These are phyloP conservation scores for Nyctalus aviator DNA, from an alignment of 2,797 vertebrate genomes.

Conservation along the genomic window DNA sequence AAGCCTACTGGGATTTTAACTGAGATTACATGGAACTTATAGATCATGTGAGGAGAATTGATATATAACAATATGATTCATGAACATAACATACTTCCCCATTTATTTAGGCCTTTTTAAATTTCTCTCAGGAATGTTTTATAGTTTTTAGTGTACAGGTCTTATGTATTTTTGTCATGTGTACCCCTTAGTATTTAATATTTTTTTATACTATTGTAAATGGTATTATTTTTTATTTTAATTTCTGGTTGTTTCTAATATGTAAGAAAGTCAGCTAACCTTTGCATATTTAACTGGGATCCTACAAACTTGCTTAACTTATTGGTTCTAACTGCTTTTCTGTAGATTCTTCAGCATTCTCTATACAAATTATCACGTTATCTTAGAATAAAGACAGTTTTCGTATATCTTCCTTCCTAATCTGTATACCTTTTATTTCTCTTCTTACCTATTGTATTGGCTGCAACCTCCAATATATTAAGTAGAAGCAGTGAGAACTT, in stretches of 20 bases:
- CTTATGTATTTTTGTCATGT: background rate
- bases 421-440: background rate
- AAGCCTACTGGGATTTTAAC: background rate
- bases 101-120: background rate
- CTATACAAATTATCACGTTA: background rate
- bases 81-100: background rate
- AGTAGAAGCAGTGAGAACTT: background rate
- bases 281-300: background rate
- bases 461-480: background rate
- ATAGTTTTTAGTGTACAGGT: background rate
- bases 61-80: background rate
- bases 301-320: background rate
- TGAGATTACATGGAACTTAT: background rate
- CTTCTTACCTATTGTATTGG: background rate
- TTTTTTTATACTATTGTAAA: background rate
- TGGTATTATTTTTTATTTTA: background rate
- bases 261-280: background rate
- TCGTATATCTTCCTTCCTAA: background rate
- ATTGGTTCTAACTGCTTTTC: background rate
- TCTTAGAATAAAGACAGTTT: background rate
- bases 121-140: background rate
- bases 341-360: background rate
- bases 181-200: background rate
- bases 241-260: background rate
- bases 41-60: background rate